phyloP scores from a whole-genome alignment of 2,888 invertebrate species.

The Acanthosepion pharaonis region DNA sequence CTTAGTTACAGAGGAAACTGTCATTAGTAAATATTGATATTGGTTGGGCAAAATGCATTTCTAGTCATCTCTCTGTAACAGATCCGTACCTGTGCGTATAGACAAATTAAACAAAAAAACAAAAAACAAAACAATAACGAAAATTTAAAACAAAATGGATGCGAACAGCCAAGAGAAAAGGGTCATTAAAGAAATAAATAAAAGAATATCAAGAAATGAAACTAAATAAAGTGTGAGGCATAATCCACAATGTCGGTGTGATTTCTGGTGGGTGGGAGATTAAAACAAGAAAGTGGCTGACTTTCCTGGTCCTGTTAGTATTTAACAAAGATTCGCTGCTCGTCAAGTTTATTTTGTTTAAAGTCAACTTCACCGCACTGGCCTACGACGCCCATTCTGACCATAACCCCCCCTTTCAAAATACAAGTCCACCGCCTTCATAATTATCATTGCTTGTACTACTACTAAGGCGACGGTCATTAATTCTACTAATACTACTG shows the following conservation, averaged over 20 bases:
- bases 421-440: background rate
- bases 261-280: no score
- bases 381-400: conserved; percentile 6
- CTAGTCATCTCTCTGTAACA: no score
- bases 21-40: no score
- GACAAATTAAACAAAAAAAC: no score
- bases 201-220: background rate
- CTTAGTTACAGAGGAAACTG: no score
- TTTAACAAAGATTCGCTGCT: background rate
- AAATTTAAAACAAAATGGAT: no score
- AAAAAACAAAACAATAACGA: no score
- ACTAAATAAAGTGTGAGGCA: background rate
- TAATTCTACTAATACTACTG: background rate
- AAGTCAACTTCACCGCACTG: background rate
- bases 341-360: conserved; percentile 21
- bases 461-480: background rate
- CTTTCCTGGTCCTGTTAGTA: background rate
- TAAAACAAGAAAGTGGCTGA: background rate
- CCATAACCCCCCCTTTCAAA: background rate
- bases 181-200: background rate
- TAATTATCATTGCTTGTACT: background rate
- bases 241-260: background rate
- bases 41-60: no score
- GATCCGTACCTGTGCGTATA: no score
- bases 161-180: background rate